Evolutionary conservation across 2,888 invertebrate genomes (phyloP), one percentile per base, ranked within the genome.

Genomic region (Rotaria socialis): DNA sequence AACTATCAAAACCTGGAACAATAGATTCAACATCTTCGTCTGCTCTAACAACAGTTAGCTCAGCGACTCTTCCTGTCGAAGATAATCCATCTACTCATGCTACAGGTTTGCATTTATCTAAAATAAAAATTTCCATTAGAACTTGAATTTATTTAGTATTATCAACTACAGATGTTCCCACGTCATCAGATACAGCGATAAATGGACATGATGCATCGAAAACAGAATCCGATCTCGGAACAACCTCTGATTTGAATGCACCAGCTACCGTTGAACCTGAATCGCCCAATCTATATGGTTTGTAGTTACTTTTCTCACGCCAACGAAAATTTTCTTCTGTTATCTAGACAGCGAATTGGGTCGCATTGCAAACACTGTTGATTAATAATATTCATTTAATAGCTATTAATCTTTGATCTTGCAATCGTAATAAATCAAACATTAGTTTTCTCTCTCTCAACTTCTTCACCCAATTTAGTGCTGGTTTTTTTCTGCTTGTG

Each of bases 291-390:
- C n/a, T 75, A 22, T 75, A 75, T 75, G 75, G 75, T 75, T 24
- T 2, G 75, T 75, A 27, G 5, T 74, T 24, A 0, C 2, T 22
- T 27, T 67, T 27, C 27, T 14, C 4, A 3, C 16, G 14, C 3
- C 52, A 11, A 43, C 22, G 4, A 60, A 27, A 10, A 11, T 2
- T 5, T 27, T 41, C 22, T 75, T 75, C 5, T 24, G 43, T 35
- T 41, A 0, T 75, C 14, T 43, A 75, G 75, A 75, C n/a, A 75
- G 75, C 41, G 75, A 75, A 75, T 75, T 75, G 41, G 47, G 75
- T 47, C 41, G 75, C 47, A 43, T 75, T 75, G 75, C 47, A 3
- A 75, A 75, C 1, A 75, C 75, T 22, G 75, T 75, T 75, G 75
- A 75, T 75, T 75, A 47, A 47, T 7, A 75, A 27, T 67, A 27